These are phyloP conservation scores for Pituophis catenifer DNA, from an alignment of 2,113 vertebrate species.

Conservation along the genomic window DNA sequence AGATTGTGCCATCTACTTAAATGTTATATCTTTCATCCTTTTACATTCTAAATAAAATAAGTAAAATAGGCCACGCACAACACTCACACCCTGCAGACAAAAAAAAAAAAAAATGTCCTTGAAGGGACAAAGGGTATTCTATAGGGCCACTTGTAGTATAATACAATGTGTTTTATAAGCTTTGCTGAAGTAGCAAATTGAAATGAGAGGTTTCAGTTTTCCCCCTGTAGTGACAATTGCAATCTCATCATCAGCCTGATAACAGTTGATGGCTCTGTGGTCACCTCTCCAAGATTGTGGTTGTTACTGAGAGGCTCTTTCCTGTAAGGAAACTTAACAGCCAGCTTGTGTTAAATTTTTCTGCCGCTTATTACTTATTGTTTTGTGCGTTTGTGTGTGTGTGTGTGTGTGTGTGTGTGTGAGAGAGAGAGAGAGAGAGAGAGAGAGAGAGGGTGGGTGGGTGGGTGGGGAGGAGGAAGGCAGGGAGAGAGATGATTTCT, in stretches of 20 bases:
- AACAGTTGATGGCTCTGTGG: constrained; percentile 30
- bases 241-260: constrained; percentile 21
- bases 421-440: too few relatives aligned
- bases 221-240: constrained; percentile 28
- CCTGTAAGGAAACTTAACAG: not conserved
- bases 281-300: constrained; percentile 20
- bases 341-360: not conserved
- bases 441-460: not conserved
- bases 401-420: too few relatives aligned
- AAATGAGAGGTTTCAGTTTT: constrained; percentile 37
- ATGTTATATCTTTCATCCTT: not conserved
- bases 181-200: constrained; percentile 32
- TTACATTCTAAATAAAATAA: not conserved
- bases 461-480: not conserved
- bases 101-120: not conserved
- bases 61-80: not conserved
- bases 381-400: not conserved
- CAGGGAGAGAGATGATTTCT: not conserved
- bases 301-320: constrained; percentile 10
- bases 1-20: not conserved
- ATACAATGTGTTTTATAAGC: constrained; percentile 24
- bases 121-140: not conserved
- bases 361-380: not conserved
- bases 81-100: not conserved
- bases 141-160: not conserved